phyloP scores from a whole-genome alignment of 2,797 vertebrate genomes.

The Macrochelys suwanniensis region DNA sequence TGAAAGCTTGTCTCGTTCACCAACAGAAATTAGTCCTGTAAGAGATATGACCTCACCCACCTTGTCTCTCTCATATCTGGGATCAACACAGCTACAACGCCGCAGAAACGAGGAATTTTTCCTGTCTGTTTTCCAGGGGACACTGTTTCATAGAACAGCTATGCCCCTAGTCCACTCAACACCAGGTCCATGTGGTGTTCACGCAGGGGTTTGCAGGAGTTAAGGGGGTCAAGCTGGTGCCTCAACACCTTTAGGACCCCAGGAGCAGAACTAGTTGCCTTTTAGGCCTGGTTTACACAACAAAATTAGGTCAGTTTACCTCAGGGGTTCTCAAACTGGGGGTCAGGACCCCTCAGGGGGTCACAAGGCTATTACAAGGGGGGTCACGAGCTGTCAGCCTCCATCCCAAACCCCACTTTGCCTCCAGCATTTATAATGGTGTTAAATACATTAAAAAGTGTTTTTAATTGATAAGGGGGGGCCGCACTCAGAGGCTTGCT shows the following conservation, averaged over 20 bases:
- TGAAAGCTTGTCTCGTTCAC: neutral
- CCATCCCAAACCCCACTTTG: too few species aligned
- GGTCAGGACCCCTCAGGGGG: too few species aligned
- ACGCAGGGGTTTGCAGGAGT: neutral
- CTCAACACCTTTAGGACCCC: neutral
- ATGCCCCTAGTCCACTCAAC: neutral
- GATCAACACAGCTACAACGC: neutral
- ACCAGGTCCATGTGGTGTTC: neutral
- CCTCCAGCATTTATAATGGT: too few species aligned
- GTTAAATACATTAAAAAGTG: too few species aligned
- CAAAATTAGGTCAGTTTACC: neutral
- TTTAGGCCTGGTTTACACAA: neutral
- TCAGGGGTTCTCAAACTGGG: too few species aligned
- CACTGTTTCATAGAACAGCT: accelerated
- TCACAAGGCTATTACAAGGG: too few species aligned
- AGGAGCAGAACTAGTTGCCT: neutral
- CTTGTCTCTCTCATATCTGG: neutral
- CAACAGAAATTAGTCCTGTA: neutral
- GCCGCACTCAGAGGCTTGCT: too few species aligned
- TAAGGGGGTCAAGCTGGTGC: accelerated
- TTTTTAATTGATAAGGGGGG: too few species aligned
- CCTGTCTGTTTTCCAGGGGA: accelerated
- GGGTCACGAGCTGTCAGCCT: too few species aligned
- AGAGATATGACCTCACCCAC: neutral
- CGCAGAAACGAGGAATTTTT: neutral